A percentile compares a stretch with the other conserved stretches of the same genome.
Evolutionary conservation across 2,797 vertebrate species (phyloP).

Genomic region (Pterois miles): DNA sequence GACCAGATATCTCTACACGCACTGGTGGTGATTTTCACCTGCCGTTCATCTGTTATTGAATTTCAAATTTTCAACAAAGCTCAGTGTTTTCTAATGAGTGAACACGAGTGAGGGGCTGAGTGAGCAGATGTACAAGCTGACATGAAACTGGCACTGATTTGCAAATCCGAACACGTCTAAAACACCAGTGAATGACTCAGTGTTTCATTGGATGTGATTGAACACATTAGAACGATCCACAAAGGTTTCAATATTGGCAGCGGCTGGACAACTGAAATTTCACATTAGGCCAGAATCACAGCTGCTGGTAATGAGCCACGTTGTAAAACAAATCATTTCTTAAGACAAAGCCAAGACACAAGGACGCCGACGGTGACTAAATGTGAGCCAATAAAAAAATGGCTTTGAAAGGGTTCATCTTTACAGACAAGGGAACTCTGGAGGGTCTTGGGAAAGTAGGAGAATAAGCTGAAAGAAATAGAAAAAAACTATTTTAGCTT

Average conservation of each 20-base stretch:
- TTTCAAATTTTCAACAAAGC: background rate
- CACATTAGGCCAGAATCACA: conserved; percentile 32
- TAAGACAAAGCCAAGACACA: conserved; percentile 25
- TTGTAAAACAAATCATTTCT: conserved; percentile 13
- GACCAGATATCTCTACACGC: background rate
- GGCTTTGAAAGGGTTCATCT: conserved; percentile 16
- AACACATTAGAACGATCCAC: conserved; percentile 9
- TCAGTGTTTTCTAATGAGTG: background rate
- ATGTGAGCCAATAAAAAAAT: conserved; percentile 16
- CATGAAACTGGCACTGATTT: conserved; percentile 10
- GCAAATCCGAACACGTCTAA: conserved; percentile 27
- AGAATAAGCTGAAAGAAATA: conserved; percentile 11
- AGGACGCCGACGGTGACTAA: conserved; percentile 15
- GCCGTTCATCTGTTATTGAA: background rate
- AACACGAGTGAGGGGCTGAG: background rate
- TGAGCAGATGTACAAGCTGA: conserved; percentile 18
- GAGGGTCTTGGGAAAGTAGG: conserved; percentile 10
- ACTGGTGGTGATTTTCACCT: background rate
- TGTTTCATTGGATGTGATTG: conserved; percentile 1
- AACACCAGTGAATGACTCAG: conserved; percentile 9
- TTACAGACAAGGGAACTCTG: conserved; percentile 22
- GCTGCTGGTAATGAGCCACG: background rate
- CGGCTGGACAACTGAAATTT: conserved; percentile 12
- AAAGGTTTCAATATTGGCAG: conserved; percentile 29
- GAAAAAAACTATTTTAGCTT: background rate